Evolutionary conservation across 2,888 invertebrate genomes (phyloP), one percentile per base, ranked within the genome.

Genomic region (Mactromeris polynyma): DNA sequence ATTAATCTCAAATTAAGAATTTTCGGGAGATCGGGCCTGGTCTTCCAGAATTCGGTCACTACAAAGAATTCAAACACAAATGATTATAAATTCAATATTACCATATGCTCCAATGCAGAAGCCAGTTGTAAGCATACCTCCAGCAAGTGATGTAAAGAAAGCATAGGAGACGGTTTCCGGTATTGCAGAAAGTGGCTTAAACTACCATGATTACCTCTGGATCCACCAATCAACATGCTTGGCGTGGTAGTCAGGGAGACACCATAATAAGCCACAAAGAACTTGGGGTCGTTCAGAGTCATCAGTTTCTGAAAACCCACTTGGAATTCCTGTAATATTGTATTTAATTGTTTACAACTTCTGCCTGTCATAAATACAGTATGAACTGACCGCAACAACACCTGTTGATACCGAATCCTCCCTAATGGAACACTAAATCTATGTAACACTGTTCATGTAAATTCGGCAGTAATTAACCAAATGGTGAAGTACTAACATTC

Each of bases 21-120:
- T n/a, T n/a, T n/a, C n/a, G n/a, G n/a, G n/a, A n/a, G n/a, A n/a
- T n/a, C n/a, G n/a, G n/a, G n/a, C n/a, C n/a, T n/a, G n/a, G n/a
- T n/a, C n/a, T n/a, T n/a, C n/a, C n/a, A n/a, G n/a, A n/a, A n/a
- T n/a, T n/a, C n/a, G n/a, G n/a, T n/a, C n/a, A n/a, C n/a, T n/a
- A n/a, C n/a, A n/a, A n/a, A n/a, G n/a, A n/a, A n/a, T n/a, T n/a
- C n/a, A n/a, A n/a, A n/a, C n/a, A n/a, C n/a, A n/a, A n/a, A n/a
- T n/a, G n/a, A n/a, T n/a, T n/a, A n/a, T n/a, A 7, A 4, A 46
- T 4, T 1, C 14, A 9, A 14, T 7, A 11, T 36, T 81, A 89
- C 89, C 89, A 89, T 89, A 42, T 84, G 86, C 17, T 73, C 84
- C 11, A 89, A 79, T 21, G 86, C 87, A 36, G 83, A 81, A 1